Evolutionary conservation across 2,113 vertebrate genomes (phyloP), one percentile per base, ranked within the genome.

Genomic region (Apaloderma vittatum): DNA sequence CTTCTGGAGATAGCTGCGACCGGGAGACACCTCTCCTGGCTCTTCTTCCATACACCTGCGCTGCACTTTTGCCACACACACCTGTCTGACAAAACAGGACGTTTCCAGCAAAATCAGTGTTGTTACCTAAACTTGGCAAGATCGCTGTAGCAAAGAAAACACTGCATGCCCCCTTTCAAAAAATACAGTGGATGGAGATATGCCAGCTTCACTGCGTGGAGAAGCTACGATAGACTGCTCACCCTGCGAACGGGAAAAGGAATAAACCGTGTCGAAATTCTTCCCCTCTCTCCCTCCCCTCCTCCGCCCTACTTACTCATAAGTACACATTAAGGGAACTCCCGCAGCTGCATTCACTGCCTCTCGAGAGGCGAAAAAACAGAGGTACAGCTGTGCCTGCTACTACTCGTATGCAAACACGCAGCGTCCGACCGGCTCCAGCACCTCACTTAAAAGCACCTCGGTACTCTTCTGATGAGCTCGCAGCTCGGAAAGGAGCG

Each of bases 321-420:
- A 94, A 91, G 55, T 37, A 73, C 9, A 13, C 54, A 73, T 76
- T 75, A 88, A 66, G 74, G 82, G 88, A 52, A 88, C 80, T 81
- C 92, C 88, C 79, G 84, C 83, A 96, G 85, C 76, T 91, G 82
- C 51, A 87, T 75, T 93, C 71, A 15, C 46, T 75, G 37, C 70
- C 62, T 92, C 78, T 88, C 2, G 1, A 80, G 71, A 83, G 67
- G 71, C 77, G 93, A 63, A 70, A 78, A 88, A 88, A 62, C 34
- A 87, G 71, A 87, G 36, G 37, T 86, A 81, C 55, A 91, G 72
- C 45, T 96, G 43, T 87, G 68, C 46, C 74, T 86, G 58, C 62
- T 90, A 73, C 95, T 79, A 96, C 36, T 49, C 22, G 19, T 93
- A 97, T 54, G 87, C 90, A 97, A 97, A 95, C 75, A 93, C 51